Percentiles rank a stretch among this genome's conserved stretches.
Conservation (phyloP, 2,888 invertebrate genomes). For the Lomographa bimaculata region DNA sequence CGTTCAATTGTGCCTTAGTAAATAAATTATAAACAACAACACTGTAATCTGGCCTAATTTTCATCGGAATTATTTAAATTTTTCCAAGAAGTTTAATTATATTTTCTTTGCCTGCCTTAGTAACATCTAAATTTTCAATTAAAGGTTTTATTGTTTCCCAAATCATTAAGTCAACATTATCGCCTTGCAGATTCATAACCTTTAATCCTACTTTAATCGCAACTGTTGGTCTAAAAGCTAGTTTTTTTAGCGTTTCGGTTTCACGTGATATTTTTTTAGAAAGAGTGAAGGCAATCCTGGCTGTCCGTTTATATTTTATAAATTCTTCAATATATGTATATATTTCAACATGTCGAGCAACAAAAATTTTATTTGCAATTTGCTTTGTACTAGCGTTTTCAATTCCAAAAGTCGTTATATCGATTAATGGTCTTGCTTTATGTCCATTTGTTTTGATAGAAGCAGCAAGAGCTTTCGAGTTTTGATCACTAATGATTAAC, state of each 20-base stretch:
- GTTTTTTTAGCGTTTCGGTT: no score
- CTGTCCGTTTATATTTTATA: conserved; percentile 41
- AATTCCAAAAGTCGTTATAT: conserved; percentile 44
- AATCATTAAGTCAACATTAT: conserved; percentile 34
- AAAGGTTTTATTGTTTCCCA: conserved; percentile 48
- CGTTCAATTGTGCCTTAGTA: conserved; percentile 26
- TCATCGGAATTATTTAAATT: conserved; percentile 33
- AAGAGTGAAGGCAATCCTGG: conserved; percentile 43
- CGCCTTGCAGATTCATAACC: conserved; percentile 33
- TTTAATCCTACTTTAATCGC: conserved; percentile 44
- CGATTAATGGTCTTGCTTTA: conserved; percentile 40
- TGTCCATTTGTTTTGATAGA: conserved; percentile 48
- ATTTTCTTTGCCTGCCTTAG: conserved; percentile 20
- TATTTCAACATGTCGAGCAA: conserved; percentile 38
- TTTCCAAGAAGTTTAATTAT: conserved; percentile 8
- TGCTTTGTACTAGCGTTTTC: conserved; percentile 49
- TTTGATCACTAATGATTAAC: conserved; percentile 24
- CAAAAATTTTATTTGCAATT: conserved; percentile 43
- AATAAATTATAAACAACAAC: conserved; percentile 38
- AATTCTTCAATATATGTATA: conserved; percentile 35
- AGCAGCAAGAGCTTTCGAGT: conserved; percentile 33
- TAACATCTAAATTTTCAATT: conserved; percentile 38
- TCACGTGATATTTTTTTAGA: conserved; percentile 36
- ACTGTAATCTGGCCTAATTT: conserved; percentile 49
- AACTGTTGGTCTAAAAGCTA: conserved; percentile 41